Conservation (phyloP, 2,113 vertebrate species). For the Pseudonaja textilis region DNA sequence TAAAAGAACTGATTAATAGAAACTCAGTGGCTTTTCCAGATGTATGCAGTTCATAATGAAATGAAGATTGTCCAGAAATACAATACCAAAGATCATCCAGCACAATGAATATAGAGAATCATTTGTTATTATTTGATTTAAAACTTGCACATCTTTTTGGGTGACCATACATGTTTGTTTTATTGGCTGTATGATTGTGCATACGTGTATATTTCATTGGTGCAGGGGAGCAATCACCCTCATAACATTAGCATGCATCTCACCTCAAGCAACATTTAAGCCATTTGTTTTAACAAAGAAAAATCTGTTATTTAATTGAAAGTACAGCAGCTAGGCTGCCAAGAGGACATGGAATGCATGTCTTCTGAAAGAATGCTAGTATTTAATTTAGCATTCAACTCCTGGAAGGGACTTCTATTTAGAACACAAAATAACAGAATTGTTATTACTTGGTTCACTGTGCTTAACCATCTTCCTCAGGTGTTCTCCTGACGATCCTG, state of each 20-base stretch:
- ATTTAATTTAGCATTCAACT: neutral
- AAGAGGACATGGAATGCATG: neutral
- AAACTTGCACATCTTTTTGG: neutral
- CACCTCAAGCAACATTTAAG: neutral
- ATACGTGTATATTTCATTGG: neutral
- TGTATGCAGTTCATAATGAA: conserved; percentile 1
- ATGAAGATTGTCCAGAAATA: conserved; percentile 19
- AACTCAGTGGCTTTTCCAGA: conserved; percentile 46
- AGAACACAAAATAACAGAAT: neutral
- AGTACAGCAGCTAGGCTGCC: neutral
- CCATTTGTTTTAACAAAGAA: neutral
- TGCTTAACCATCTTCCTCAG: neutral
- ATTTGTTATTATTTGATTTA: neutral
- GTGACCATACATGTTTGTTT: neutral
- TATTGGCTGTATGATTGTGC: neutral
- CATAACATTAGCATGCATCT: neutral
- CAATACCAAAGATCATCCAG: conserved; percentile 10
- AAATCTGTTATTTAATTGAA: neutral
- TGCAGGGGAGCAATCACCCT: neutral
- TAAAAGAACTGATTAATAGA: neutral
- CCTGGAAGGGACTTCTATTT: neutral
- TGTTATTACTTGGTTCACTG: neutral
- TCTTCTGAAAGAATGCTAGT: neutral
- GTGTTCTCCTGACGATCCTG: neutral
- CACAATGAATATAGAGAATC: neutral